Base-by-base conservation (phyloP, 2,888 invertebrate genomes). In the Meiosimyza decipiens region DNA sequence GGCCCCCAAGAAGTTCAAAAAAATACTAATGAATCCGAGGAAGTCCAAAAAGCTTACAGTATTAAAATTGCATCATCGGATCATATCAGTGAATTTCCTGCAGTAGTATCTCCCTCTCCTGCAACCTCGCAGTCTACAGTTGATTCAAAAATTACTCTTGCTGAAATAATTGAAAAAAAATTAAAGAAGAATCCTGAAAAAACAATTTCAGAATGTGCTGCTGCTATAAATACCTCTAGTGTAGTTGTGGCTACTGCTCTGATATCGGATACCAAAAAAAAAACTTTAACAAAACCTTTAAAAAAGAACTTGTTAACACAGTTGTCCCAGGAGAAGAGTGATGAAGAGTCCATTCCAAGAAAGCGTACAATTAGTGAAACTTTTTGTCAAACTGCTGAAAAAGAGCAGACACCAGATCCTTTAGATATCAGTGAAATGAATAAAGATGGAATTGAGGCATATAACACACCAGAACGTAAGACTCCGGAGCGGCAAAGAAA, bases 91-190 rank as follows among this genome's bases (percentile, higher is more conserved):
- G 55, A 54, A 54, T 22, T 75, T 0, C 62, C 70, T 55, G 51
- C 71, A 0, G 68, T 54, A 40, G 50, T 60, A 15, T 22, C 47
- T 54, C 15, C 60, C 22, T 6, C 6, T 3, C 11, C 16, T 13
- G 22, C 51, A 63, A 55, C 51, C 16, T 5, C 47, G 6, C 28
- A 18, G 6, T 33, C 55, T 7, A 9, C 72, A 3, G 40, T 59
- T 15, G 82, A 82, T 71, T 77, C 77, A 5, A 84, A 84, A 63
- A 83, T 83, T 6, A 81, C 84, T 2, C 76, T 84, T 52, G 82
- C 80, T 7, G 84, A 84, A 71, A 83, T 83, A 28, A 83, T 84
- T 52, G 84, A 84, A 28, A 84, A 82, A 73, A 84, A 84, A 72
- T 72, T 84, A 1, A 84, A 83, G 64, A 83, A 81, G 65, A 77